A percentile compares a stretch with the other conserved stretches of the same genome.
Conservation (phyloP, 1,140 invertebrate species). For the Drosophila persimilis region DNA sequence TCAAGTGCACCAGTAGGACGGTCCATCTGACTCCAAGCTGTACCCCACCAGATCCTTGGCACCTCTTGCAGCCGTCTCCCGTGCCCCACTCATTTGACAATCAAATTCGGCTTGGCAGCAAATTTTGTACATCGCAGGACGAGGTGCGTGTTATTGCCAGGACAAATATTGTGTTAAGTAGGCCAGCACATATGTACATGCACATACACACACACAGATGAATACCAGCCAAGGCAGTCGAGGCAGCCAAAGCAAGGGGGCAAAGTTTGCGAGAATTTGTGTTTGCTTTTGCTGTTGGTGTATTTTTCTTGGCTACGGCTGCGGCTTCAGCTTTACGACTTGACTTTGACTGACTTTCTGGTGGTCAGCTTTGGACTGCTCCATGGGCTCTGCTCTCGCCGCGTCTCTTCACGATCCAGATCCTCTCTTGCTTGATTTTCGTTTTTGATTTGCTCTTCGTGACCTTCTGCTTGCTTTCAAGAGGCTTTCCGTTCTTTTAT, state of each 20-base stretch:
- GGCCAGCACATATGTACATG: slow-evolving; percentile 36
- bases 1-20: slow-evolving; percentile 33
- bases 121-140: slow-evolving; percentile 47
- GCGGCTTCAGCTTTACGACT: slow-evolving; percentile 8
- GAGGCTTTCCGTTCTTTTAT: too few relatives aligned
- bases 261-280: not conserved
- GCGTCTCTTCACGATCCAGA: too few relatives aligned
- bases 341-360: slow-evolving; percentile 27
- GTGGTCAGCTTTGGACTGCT: slow-evolving; percentile 1
- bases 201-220: slow-evolving; percentile 6
- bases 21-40: not conserved
- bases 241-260: slow-evolving; percentile 1
- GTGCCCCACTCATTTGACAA: slow-evolving; percentile 39
- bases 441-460: not conserved
- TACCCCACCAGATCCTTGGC: not conserved
- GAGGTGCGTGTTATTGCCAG: slow-evolving; percentile 51
- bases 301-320: slow-evolving; percentile 21
- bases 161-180: slow-evolving; percentile 68
- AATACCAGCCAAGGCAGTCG: slow-evolving; percentile 9
- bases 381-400: not conserved
- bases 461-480: not conserved
- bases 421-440: not conserved
- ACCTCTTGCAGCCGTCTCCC: too few relatives aligned
- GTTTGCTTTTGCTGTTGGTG: slow-evolving; percentile 6
- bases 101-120: slow-evolving; percentile 65